These are phyloP conservation scores for Drosophila nigricruria DNA, from an alignment of 2,888 invertebrate species.

Conservation along the genomic window DNA sequence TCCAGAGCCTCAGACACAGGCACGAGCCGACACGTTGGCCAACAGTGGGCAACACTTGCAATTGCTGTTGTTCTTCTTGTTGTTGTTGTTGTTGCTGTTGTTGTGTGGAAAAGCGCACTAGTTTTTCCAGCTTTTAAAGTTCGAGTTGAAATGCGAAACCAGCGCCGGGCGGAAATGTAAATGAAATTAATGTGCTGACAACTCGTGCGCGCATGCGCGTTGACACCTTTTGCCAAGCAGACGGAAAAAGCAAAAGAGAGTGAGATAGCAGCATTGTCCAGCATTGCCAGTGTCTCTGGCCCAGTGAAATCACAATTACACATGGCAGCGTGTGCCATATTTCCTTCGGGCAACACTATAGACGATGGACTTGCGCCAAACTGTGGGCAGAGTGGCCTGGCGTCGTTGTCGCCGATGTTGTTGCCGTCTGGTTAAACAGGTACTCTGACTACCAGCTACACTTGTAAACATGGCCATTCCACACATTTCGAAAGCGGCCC, in stretches of 20 bases:
- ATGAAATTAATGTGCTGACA: conserved; percentile 82
- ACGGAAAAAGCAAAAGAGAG: conserved; percentile 28
- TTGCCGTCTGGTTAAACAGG: conserved; percentile 77
- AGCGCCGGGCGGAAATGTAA: conserved; percentile 81
- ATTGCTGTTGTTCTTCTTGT: conserved; percentile 25
- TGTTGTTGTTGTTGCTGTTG: conserved; percentile 5
- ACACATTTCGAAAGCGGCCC: conserved; percentile 45
- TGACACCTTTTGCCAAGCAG: conserved; percentile 66
- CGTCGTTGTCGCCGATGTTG: conserved; percentile 59
- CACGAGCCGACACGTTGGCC: conserved; percentile 70
- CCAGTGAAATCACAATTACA: conserved; percentile 77
- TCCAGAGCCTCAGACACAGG: conserved; percentile 20
- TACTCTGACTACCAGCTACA: conserved; percentile 75
- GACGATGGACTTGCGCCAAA: conserved; percentile 27
- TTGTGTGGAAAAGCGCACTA: conserved; percentile 71
- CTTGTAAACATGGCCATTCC: conserved; percentile 71
- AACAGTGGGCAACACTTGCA: conserved; percentile 69
- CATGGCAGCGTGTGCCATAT: conserved; percentile 77
- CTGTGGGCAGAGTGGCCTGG: conserved; percentile 62
- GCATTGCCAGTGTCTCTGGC: conserved; percentile 36
- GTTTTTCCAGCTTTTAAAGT: conserved; percentile 72
- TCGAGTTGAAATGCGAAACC: conserved; percentile 76
- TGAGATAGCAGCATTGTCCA: conserved; percentile 22
- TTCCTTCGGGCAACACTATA: conserved; percentile 44
- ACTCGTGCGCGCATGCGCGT: conserved; percentile 79